Evolutionary conservation across 1,140 invertebrate species (phyloP), one percentile per base, ranked within the genome.

Genomic region (Drosophila funebris): DNA sequence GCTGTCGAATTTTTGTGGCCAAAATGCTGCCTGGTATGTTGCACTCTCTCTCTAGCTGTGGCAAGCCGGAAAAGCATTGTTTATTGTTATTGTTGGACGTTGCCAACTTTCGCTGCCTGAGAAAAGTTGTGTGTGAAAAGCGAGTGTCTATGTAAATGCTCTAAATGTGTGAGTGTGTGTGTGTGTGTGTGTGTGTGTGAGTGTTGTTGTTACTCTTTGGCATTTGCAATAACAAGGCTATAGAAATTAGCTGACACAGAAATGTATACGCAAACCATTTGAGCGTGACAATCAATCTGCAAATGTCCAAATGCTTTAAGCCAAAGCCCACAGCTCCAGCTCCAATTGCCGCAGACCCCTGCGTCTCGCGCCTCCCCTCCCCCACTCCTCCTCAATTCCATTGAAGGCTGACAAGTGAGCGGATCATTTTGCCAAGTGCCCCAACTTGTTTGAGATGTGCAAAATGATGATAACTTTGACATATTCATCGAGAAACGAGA

Each of bases 71-170:
- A 73, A 73, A 73, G 71, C 71, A 69, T 73, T 73, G 70, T 73
- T 68, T 73, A 73, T 73, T 60, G 64, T 46, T 54, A 48, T 66
- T 66, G 43, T 43, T 22, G 20, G 44, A 5, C 31, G 68, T 37
- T 61, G 64, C 48, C 71, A 73, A 73, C 71, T 73, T 73, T 73
- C 71, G 71, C 71, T 73, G 66, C n/a, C 53, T 73, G 64, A 57
- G 71, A 73, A 73, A 73, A 73, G 64, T 73, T 68, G 56, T 73
- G 68, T 66, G 68, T 71, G 68, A 71, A 73, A 73, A 72, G 53
- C 37, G 52, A n/a, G 41, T 41, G 61, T 33, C 69, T 58, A 67
- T 72, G 62, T 67, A 60, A 72, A 72, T 67, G 54, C 60, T 33
- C 24, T 37, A 9, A 14, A 14, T 68, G 20, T 16, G n/a, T 53